Base-by-base conservation (phyloP, 2,797 vertebrate species). In the Microctenopoma steveboyesi region DNA sequence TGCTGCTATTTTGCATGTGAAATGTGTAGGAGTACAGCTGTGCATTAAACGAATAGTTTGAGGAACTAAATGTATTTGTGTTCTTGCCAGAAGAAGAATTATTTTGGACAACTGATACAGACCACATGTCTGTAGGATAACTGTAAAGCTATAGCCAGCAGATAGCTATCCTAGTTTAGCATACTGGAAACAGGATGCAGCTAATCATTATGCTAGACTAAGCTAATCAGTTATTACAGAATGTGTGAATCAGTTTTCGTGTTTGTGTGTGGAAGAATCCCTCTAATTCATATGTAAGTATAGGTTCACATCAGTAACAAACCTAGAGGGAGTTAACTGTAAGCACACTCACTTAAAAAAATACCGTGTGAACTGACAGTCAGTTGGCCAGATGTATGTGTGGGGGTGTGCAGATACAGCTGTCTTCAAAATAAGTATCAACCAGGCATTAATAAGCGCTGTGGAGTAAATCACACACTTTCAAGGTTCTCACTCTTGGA, bases 401-500 rank as follows among this genome's bases (percentile, higher is more conserved):
- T 27, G 73, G 73, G 78, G 61, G 60, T 55, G 68, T 60, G 50
- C 84, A 71, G 78, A 85, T 79, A 78, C 88, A 87, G 86, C 86
- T 85, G 80, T 81, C 75, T 90, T 85, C 83, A 64, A 86, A 84
- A 81, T 82, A 81, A 82, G 76, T 69, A 86, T 91, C 81, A 83
- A 81, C 64, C 58, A 90, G 83, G 86, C 87, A 90, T 92, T 89
- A 91, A 90, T 90, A 86, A 86, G 83, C 85, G 60, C 56, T 30
- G 72, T 22, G 53, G 87, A 90, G 87, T 93, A 91, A 93, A 92
- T 92, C 83, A 92, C 79, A 80, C 81, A 69, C 83, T 78, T 92
- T 64, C 75, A 85, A 88, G 85, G 77, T 86, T 91, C 89, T 90
- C 83, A 60, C 81, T 89, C 72, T 93, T 89, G 88, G 87, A 91